Conservation (phyloP, 2,888 invertebrate genomes). For the Limnephilus marmoratus region DNA sequence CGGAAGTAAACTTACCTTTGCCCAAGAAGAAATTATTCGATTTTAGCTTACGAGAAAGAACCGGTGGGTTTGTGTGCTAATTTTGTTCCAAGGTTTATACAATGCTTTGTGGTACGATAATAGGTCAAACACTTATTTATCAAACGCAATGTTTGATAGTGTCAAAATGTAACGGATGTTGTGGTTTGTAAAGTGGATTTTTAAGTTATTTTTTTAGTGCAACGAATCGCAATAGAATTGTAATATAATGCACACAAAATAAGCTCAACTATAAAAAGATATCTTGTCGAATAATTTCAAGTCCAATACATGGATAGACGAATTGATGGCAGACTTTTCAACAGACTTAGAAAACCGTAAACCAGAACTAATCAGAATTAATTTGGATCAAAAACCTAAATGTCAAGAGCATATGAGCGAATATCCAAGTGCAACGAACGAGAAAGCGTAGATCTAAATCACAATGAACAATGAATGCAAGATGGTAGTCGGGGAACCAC, state of each 20-base stretch:
- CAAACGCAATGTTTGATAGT: not conserved
- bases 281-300: not conserved
- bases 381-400: not conserved
- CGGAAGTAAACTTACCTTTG: not conserved
- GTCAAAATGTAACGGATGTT: not conserved
- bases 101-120: not conserved
- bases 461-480: not conserved
- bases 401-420: slow-evolving; percentile 7
- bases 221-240: not conserved
- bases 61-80: not conserved
- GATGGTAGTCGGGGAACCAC: slow-evolving; percentile 4
- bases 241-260: not conserved
- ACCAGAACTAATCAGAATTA: not conserved
- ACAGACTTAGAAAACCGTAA: not conserved
- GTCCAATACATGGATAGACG: not conserved
- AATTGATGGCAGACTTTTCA: not conserved
- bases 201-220: not conserved
- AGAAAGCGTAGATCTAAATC: slow-evolving; percentile 7
- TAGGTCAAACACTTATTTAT: not conserved
- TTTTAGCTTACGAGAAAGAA: slow-evolving; percentile 2
- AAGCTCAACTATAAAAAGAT: not conserved
- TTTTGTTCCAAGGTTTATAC: not conserved
- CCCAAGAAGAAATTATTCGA: not conserved
- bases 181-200: not conserved
- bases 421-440: slow-evolving; percentile 24